Base-by-base conservation (phyloP, 53 echinoderm and acorn worm species). In the Echinometra lucunter region DNA sequence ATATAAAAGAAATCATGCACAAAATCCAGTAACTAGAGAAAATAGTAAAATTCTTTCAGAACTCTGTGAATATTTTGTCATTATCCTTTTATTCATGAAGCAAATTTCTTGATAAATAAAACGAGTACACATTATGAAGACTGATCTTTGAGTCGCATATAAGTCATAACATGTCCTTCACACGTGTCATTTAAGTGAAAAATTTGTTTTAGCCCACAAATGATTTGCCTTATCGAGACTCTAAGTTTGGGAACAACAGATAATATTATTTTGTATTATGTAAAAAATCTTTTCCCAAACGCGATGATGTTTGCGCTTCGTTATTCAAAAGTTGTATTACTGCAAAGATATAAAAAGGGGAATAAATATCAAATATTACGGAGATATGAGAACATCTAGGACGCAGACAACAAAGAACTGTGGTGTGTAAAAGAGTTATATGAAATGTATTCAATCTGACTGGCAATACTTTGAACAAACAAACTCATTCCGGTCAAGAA, bases 401-500 rank as follows among this genome's bases (percentile, higher is more conserved):
- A 49, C 49, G 2, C 49, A 85, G 45, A 49, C 45, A 85, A 85
- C 85, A 85, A 85, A 85, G 30, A 85, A 1, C 28, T 2, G 27
- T n/a, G 85, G 78, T 35, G 23, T 82, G 10, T 2, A 19, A 44
- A 19, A 74, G 37, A 37, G 37, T 1, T 74, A 74, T 74, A 19
- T 42, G 21, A 66, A 44, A 40, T 44, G 44, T 38, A 44, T 81
- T 81, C 81, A 81, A 81, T 42, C 81, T 81, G 81, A 38, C 81
- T n/a, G 49, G n/a, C 47, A 49, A 85, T 45, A n/a, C 85, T 85
- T 63, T 85, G 49, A 49, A 85, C 45, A 85, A 85, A 85, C 85
- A 85, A 85, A 85, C 53, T 85, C 28, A 85, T n/a, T n/a, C 27
- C 49, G 85, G 85, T 85, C 85, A 85, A 85, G 12, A 85, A 49